phyloP scores from a whole-genome alignment of 2,888 invertebrate species.

The Drosophila merina region DNA sequence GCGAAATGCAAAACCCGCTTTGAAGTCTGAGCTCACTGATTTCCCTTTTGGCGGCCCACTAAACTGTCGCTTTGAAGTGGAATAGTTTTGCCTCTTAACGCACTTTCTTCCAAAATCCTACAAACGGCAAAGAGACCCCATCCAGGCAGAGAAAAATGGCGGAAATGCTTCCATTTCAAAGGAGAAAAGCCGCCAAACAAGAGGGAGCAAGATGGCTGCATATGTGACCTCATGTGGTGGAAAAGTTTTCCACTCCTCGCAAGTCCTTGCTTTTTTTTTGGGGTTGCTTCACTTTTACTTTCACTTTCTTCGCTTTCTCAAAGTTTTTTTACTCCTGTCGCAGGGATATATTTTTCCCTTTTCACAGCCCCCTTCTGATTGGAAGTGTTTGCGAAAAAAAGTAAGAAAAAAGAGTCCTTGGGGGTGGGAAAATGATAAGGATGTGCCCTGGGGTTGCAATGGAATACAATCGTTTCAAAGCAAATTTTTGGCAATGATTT shows the following conservation, averaged over 20 bases:
- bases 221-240: slow-evolving; percentile 32
- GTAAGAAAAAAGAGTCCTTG: neutral
- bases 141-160: slow-evolving; percentile 70
- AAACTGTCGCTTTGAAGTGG: slow-evolving; percentile 74
- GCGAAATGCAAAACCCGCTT: slow-evolving; percentile 73
- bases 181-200: slow-evolving; percentile 59
- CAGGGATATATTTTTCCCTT: slow-evolving; percentile 61
- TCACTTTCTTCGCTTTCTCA: slow-evolving; percentile 72
- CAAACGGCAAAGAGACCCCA: slow-evolving; percentile 8
- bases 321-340: slow-evolving; percentile 57
- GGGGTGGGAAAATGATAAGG: slow-evolving; percentile 18
- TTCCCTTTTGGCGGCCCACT: slow-evolving; percentile 63
- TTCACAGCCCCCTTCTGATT: slow-evolving; percentile 59
- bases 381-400: slow-evolving; percentile 52
- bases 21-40: slow-evolving; percentile 72
- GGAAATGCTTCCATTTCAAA: slow-evolving; percentile 78
- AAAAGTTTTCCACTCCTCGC: slow-evolving; percentile 23
- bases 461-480: slow-evolving; percentile 59
- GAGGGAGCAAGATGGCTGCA: slow-evolving; percentile 30
- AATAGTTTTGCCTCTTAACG: slow-evolving; percentile 74
- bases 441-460: slow-evolving; percentile 30
- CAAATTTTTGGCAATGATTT: slow-evolving; percentile 69
- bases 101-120: slow-evolving; percentile 59
- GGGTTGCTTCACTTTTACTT: slow-evolving; percentile 75
- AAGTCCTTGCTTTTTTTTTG: slow-evolving; percentile 41